These are phyloP conservation scores for Lasioglossum calceatum DNA, from an alignment of 2,888 invertebrate genomes.

Conservation along the genomic window DNA sequence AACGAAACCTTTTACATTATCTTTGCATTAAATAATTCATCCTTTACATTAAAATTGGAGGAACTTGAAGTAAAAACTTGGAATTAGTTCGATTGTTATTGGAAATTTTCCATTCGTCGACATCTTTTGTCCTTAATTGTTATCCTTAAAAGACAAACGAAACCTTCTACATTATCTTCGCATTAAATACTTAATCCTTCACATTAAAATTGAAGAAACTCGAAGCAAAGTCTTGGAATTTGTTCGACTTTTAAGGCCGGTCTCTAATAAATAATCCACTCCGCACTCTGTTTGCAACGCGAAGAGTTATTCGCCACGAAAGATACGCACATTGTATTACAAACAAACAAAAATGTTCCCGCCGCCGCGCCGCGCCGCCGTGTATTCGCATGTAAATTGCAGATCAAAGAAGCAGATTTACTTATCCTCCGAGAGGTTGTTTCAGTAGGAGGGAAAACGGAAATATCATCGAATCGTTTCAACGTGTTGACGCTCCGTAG, in stretches of 20 bases:
- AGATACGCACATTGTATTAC: background rate
- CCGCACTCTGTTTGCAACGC: background rate
- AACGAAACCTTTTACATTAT: too few relatives aligned
- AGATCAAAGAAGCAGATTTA: constrained; percentile 7
- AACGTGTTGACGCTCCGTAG: constrained; percentile 9
- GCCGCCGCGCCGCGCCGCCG: background rate
- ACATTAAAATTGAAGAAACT: background rate
- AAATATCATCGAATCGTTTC: constrained; percentile 5
- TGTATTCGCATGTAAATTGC: background rate
- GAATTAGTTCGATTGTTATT: background rate
- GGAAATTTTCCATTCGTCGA: too few relatives aligned
- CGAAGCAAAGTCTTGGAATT: background rate
- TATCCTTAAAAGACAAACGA: too few relatives aligned
- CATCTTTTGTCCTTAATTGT: too few relatives aligned
- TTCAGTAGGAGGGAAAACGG: background rate
- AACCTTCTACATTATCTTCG: too few relatives aligned
- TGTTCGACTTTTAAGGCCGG: too few relatives aligned
- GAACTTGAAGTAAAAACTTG: background rate
- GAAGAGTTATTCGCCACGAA: background rate
- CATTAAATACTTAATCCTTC: too few relatives aligned
- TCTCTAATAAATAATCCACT: background rate
- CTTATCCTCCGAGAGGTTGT: background rate
- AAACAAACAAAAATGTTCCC: constrained; percentile 2
- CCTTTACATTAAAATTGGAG: too few relatives aligned
- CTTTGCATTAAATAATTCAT: too few relatives aligned